Evolutionary conservation across 2,888 invertebrate species (phyloP).

Genomic region (Microplitis manilae): DNA sequence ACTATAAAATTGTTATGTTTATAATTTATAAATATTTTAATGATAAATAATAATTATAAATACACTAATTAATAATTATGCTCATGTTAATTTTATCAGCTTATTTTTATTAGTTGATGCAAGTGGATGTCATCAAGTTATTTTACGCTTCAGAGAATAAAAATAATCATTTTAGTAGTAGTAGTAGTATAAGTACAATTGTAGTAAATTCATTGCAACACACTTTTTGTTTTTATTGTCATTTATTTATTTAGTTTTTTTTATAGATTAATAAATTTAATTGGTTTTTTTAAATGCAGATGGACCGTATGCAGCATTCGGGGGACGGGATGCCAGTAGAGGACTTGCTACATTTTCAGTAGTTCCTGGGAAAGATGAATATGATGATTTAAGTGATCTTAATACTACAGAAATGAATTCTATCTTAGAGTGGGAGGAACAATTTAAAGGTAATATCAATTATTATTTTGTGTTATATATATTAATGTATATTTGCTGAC

Average conservation of each 20-base stretch:
- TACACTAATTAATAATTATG: background rate
- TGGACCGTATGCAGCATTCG: slow-evolving; percentile 95
- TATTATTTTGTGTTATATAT: background rate
- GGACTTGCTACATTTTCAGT: slow-evolving; percentile 95
- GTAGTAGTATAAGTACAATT: slow-evolving; percentile 11
- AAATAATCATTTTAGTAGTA: slow-evolving; percentile 46
- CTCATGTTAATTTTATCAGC: background rate
- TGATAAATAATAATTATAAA: background rate
- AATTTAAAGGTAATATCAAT: slow-evolving; percentile 85
- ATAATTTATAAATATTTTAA: background rate
- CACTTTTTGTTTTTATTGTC: slow-evolving; percentile 22
- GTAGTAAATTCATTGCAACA: slow-evolving; percentile 17
- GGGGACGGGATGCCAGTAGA: slow-evolving; percentile 95
- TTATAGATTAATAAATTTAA: slow-evolving; percentile 2
- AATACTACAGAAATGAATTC: slow-evolving; percentile 95
- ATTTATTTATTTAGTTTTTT: slow-evolving; percentile 25
- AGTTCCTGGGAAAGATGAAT: slow-evolving; percentile 84
- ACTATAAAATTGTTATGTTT: background rate
- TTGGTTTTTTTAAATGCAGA: slow-evolving; percentile 74
- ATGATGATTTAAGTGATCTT: slow-evolving; percentile 96
- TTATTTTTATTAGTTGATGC: background rate
- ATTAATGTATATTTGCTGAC: background rate
- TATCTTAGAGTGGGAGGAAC: slow-evolving; percentile 96
- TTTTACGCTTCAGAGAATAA: slow-evolving; percentile 43
- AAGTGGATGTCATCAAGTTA: slow-evolving; percentile 48